Evolutionary conservation across 2,888 invertebrate genomes (phyloP).

Genomic region (Boloria selene): DNA sequence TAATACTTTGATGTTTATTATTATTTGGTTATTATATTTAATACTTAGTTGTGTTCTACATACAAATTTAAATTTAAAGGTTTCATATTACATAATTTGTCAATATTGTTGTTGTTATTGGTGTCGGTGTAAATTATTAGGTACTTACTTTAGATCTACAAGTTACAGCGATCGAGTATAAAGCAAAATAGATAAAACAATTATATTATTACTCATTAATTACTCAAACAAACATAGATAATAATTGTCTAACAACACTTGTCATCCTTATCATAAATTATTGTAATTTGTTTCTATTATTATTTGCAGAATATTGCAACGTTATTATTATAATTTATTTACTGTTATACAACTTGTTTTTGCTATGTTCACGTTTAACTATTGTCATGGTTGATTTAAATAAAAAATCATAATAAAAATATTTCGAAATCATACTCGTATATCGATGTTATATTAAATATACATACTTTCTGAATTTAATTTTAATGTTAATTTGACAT

Average conservation of each 20-base stretch:
- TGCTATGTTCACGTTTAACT: too few relatives aligned
- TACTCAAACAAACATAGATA: slow-evolving; percentile 49
- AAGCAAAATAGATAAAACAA: slow-evolving; percentile 54
- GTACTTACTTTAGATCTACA: slow-evolving; percentile 29
- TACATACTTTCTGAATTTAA: too few relatives aligned
- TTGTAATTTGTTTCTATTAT: slow-evolving; percentile 19
- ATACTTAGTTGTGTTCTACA: not conserved
- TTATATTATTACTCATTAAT: slow-evolving; percentile 67
- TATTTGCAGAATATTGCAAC: slow-evolving; percentile 7
- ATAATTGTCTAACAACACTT: slow-evolving; percentile 47
- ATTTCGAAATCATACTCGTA: too few relatives aligned
- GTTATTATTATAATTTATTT: slow-evolving; percentile 2
- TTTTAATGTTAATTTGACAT: too few relatives aligned
- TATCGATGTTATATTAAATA: too few relatives aligned
- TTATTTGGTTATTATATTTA: not conserved
- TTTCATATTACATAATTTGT: too few relatives aligned
- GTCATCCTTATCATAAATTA: slow-evolving; percentile 44
- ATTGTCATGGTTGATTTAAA: too few relatives aligned
- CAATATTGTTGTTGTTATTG: not conserved
- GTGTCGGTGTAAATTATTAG: slow-evolving; percentile 5
- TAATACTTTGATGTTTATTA: not conserved
- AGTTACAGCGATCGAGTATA: slow-evolving; percentile 40
- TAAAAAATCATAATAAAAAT: too few relatives aligned
- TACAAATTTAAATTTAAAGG: too few relatives aligned
- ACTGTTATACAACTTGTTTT: not conserved